Conservation (phyloP, 2,888 invertebrate genomes). For the Drosophila austrosaltans region DNA sequence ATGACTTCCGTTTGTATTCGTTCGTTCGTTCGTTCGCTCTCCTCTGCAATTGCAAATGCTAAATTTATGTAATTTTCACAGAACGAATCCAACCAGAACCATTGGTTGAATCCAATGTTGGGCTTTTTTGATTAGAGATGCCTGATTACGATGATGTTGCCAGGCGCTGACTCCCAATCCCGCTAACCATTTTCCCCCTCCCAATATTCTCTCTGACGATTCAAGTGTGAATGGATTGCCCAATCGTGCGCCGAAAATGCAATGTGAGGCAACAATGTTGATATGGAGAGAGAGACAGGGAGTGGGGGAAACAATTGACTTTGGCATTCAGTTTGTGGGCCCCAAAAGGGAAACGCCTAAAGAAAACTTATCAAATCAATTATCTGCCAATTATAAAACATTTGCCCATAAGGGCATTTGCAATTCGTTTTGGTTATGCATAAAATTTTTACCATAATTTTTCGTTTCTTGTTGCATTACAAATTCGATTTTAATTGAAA, state of each 20-base stretch:
- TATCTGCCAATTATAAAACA: neutral
- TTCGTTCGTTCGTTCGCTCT: neutral
- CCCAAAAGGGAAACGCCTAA: too few relatives aligned
- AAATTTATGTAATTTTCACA: constrained; percentile 45
- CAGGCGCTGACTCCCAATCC: constrained; percentile 21
- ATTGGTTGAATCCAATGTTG: constrained; percentile 36
- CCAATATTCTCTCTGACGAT: constrained; percentile 36
- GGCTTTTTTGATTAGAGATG: constrained; percentile 64
- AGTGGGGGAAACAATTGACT: neutral
- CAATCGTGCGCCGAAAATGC: constrained; percentile 51
- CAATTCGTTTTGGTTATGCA: neutral
- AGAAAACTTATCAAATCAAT: constrained; percentile 4
- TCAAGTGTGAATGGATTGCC: constrained; percentile 67
- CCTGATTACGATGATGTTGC: constrained; percentile 54
- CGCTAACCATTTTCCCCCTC: constrained; percentile 12
- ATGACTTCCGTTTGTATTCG: neutral
- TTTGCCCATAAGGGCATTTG: constrained; percentile 22
- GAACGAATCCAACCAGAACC: constrained; percentile 31
- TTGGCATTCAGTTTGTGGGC: neutral
- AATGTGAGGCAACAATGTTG: constrained; percentile 4
- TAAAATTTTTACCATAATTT: neutral
- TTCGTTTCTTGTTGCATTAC: constrained; percentile 46
- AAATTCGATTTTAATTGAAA: constrained; percentile 70
- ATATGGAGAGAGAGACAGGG: neutral
- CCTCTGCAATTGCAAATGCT: constrained; percentile 36